Evolutionary conservation across 2,113 vertebrate genomes (phyloP).

Genomic region (Phaetusa simplex): DNA sequence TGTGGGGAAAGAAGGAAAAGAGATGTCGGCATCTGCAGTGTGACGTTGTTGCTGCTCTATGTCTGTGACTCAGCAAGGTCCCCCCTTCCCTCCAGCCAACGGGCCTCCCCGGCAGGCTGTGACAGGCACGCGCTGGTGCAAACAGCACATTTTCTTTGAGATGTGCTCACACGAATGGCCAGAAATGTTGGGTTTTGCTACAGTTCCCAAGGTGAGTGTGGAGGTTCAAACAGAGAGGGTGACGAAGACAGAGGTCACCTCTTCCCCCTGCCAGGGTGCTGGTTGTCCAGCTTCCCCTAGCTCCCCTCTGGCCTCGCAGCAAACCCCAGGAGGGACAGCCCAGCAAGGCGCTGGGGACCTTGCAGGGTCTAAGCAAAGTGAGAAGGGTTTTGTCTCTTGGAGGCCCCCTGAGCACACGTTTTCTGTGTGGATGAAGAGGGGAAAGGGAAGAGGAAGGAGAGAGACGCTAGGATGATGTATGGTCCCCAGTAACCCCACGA

Average conservation of each 20-base stretch:
- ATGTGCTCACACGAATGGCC: fast-evolving
- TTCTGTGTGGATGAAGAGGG: neutral
- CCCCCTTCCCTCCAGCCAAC: neutral
- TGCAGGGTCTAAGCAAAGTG: neutral
- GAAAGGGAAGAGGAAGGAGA: neutral
- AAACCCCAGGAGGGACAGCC: neutral
- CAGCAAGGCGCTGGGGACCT: fast-evolving
- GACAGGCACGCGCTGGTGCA: neutral
- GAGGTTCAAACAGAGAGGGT: neutral
- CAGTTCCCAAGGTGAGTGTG: neutral
- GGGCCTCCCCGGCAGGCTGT: neutral
- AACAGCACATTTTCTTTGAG: neutral
- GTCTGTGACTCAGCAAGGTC: neutral
- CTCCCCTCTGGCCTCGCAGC: neutral
- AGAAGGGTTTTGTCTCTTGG: neutral
- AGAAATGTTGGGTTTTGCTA: neutral
- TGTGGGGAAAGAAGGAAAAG: neutral
- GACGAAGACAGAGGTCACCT: neutral
- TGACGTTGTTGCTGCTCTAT: fast-evolving
- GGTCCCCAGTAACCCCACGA: neutral
- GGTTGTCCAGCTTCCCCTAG: neutral
- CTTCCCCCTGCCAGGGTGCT: neutral
- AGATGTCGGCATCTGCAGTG: neutral
- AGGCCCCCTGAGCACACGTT: neutral
- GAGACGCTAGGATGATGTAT: neutral